Evolutionary conservation across 2,797 vertebrate genomes (phyloP).

Genomic region (Mycteria americana): DNA sequence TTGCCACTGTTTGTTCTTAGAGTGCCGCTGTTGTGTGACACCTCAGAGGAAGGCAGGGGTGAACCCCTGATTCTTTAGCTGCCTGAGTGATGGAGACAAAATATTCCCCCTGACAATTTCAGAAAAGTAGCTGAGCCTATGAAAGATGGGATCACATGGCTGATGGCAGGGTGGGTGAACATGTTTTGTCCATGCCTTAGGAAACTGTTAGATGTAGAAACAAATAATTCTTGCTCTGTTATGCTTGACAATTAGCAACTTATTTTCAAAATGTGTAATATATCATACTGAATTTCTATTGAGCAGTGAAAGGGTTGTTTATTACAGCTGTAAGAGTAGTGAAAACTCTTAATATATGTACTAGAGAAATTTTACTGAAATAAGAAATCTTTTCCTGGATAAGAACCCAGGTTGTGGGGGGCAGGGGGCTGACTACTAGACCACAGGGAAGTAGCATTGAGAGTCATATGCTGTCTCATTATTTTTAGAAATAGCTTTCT

Average conservation of each 20-base stretch:
- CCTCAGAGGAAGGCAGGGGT: not conserved
- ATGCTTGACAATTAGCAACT: not conserved
- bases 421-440: not conserved
- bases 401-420: not conserved
- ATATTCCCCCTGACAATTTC: not conserved
- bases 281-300: not conserved
- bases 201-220: not conserved
- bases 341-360: not conserved
- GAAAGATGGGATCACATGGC: not conserved
- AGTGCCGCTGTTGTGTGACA: not conserved
- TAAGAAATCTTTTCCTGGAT: not conserved
- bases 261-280: not conserved
- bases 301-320: not conserved
- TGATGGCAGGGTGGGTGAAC: not conserved
- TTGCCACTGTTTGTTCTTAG: not conserved
- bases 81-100: not conserved
- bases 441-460: not conserved
- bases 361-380: not conserved
- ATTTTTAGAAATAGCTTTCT: constrained; percentile 6
- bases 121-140: not conserved
- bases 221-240: not conserved
- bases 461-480: not conserved
- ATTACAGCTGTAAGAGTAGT: not conserved
- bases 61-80: not conserved
- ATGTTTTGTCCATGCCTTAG: not conserved